phyloP scores from a whole-genome alignment of 64 coral and sea anemone species.

The Montipora foliosa region DNA sequence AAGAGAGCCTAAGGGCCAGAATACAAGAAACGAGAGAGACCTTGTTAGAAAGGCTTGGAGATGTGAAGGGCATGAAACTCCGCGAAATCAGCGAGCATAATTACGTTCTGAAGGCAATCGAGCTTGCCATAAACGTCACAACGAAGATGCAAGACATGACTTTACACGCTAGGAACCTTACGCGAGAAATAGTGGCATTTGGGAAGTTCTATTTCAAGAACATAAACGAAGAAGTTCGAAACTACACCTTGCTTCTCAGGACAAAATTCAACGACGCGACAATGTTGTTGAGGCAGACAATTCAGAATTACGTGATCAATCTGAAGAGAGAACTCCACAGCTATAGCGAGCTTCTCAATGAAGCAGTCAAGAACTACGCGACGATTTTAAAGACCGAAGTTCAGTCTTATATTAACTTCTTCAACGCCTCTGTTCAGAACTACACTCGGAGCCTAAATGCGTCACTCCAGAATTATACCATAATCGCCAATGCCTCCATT shows the following conservation, averaged over 20 bases:
- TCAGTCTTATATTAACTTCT: slow-evolving; percentile 2
- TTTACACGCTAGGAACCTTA: slow-evolving; percentile 73
- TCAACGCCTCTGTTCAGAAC: slow-evolving; percentile 18
- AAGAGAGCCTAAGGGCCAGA: slow-evolving; percentile 67
- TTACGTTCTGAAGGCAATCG: slow-evolving; percentile 81
- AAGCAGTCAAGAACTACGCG: slow-evolving; percentile 46
- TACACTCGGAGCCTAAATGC: neutral
- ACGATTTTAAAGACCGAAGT: neutral
- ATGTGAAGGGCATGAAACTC: slow-evolving; percentile 82
- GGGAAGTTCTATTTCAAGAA: slow-evolving; percentile 89
- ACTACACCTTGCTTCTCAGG: slow-evolving; percentile 71
- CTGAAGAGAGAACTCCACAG: slow-evolving; percentile 1
- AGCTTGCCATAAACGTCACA: slow-evolving; percentile 74
- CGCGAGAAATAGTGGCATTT: slow-evolving; percentile 67
- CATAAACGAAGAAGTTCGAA: slow-evolving; percentile 56
- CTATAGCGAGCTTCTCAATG: slow-evolving; percentile 7
- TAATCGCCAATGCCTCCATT: neutral
- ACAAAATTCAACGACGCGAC: neutral
- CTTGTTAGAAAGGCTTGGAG: slow-evolving; percentile 52
- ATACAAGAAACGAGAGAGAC: slow-evolving; percentile 49
- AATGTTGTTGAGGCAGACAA: neutral
- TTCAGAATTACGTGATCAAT: neutral
- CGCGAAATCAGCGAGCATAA: slow-evolving; percentile 87
- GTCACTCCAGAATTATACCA: slow-evolving; percentile 14
- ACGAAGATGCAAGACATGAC: slow-evolving; percentile 53